Evolutionary conservation across 2,113 vertebrate species (phyloP).

Genomic region (Mus musculus): GRCm39 chr11:23556001-23556500

Average conservation of each 20-base stretch:
- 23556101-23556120: too few species aligned
- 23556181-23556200: too few species aligned
- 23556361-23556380: not conserved
- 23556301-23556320: slow-evolving; percentile 15
- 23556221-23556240: not conserved
- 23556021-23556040: too few species aligned
- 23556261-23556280: not conserved
- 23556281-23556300: not conserved
- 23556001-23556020: too few species aligned
- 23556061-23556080: too few species aligned
- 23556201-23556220: too few species aligned
- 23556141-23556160: too few species aligned
- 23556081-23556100: too few species aligned
- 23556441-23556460: not conserved
- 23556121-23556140: too few species aligned
- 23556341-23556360: not conserved
- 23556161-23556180: too few species aligned
- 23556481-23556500: not conserved
- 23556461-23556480: not conserved
- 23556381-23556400: not conserved
- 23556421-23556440: not conserved
- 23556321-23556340: not conserved
- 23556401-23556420: not conserved
- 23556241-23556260: not conserved
- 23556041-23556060: too few species aligned